Base-by-base conservation (phyloP, 2,113 vertebrate genomes). In the Apeltes quadracus region DNA sequence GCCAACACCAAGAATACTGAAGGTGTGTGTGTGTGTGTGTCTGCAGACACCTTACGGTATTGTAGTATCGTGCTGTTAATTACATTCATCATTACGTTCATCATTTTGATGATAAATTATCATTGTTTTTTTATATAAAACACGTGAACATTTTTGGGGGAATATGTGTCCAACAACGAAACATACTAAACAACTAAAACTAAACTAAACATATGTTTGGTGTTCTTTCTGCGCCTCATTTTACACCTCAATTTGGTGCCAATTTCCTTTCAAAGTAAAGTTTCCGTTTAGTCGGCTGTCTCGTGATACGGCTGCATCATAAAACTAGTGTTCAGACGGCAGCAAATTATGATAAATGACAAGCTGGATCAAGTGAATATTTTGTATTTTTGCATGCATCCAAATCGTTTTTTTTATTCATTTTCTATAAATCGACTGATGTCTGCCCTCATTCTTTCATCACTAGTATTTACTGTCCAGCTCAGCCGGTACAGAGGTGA, bases 1-100 rank as follows among this genome's bases (percentile, higher is more conserved):
- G 85, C 92, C 94, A 32, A 75, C 86, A 69, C 89, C 79, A 5
- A 81, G 84, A 70, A 89, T 96, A 91, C 93, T 95, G 85, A 97
- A 95, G 94, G 91, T 88, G 79, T 84, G 91, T 89, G 67, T 65
- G 14, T 44, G 58, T 39, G 50, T 53, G 34, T 59, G n/a, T 86
- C 44, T 66, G 15, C 36, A 43, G 29, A 38, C 16, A 66, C 8
- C 22, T 13, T 22, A 61, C 32, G 5, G 4, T 34, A 34, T 34
- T 39, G 41, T 54, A 23, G n/a, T 64, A n/a, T 15, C 51, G 23
- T 48, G 41, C 27, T 36, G 20, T 54, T 20, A 1, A 74, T 54
- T 41, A 11, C 23, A 57, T 55, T 38, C 3, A n/a, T n/a, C n/a
- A n/a, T n/a, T n/a, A n/a, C n/a, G 12, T n/a, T 20, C 3, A 14